Conservation (phyloP, 2,797 vertebrate genomes). For the Tolypeutes matacus region DNA sequence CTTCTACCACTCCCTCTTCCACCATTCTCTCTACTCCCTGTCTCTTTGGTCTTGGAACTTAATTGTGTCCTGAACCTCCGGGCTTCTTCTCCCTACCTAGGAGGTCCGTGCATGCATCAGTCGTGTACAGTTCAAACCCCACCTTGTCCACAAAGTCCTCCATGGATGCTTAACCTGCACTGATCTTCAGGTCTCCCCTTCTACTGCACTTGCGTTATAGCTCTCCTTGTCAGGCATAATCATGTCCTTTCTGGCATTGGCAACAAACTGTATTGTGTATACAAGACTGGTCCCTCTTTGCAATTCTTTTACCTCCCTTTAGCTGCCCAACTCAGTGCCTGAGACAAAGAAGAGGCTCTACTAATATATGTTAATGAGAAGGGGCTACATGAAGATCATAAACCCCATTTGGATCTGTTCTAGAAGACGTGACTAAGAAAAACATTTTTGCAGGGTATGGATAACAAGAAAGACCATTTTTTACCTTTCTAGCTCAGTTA, state of each 20-base stretch:
- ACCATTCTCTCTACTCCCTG: neutral
- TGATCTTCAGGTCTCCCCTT: neutral
- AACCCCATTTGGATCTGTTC: too few relatives aligned
- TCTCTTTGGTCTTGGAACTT: neutral
- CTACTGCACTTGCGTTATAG: neutral
- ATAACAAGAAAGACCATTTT: neutral
- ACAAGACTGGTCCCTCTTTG: neutral
- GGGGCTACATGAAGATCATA: neutral
- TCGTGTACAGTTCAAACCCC: neutral
- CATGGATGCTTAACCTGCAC: too few relatives aligned
- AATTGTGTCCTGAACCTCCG: neutral
- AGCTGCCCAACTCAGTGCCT: neutral
- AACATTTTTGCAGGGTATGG: neutral
- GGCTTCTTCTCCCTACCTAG: neutral
- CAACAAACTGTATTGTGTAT: too few relatives aligned
- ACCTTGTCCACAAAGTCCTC: neutral
- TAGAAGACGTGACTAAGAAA: rapidly evolving
- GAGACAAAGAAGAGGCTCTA: neutral
- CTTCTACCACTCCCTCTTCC: neutral
- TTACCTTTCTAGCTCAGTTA: neutral
- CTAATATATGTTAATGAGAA: neutral
- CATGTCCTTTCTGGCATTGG: neutral
- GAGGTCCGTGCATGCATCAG: neutral
- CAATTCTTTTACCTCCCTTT: neutral
- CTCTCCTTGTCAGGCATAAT: neutral